Conservation (phyloP, 2,113 vertebrate species). For the Mohoua ochrocephala region DNA sequence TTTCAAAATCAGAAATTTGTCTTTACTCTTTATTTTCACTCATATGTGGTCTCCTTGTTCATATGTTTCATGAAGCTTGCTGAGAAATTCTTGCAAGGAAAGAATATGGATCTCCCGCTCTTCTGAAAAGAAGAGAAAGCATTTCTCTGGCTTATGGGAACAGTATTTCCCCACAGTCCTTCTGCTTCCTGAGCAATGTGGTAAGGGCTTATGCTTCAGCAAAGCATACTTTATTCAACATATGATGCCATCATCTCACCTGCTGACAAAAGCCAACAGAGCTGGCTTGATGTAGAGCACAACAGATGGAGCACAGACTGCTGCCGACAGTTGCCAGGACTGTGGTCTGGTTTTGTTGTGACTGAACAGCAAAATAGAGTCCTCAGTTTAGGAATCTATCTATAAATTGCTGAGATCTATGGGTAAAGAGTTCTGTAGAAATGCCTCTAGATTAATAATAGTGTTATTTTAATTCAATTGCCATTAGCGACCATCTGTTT, state of each 20-base stretch:
- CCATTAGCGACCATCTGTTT: conserved; percentile 5
- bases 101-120: not conserved
- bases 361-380: not conserved
- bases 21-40: not conserved
- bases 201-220: not conserved
- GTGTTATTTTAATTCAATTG: conserved; percentile 24
- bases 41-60: not conserved
- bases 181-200: not conserved
- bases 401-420: not conserved
- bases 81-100: not conserved
- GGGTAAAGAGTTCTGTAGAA: not conserved
- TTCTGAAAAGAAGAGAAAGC: not conserved
- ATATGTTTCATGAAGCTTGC: not conserved
- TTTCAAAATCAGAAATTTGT: not conserved
- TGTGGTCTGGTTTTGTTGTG: not conserved
- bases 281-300: not conserved
- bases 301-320: conserved; percentile 44
- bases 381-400: not conserved
- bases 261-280: not conserved
- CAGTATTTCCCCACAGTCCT: not conserved
- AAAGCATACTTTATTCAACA: not conserved
- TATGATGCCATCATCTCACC: not conserved
- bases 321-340: not conserved
- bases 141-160: not conserved
- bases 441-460: not conserved